Percentiles rank a stretch among this genome's conserved stretches.
These are phyloP conservation scores for Kuschelorhynchus macadamiae DNA, from an alignment of 2,888 invertebrate species.

Conservation along the genomic window DNA sequence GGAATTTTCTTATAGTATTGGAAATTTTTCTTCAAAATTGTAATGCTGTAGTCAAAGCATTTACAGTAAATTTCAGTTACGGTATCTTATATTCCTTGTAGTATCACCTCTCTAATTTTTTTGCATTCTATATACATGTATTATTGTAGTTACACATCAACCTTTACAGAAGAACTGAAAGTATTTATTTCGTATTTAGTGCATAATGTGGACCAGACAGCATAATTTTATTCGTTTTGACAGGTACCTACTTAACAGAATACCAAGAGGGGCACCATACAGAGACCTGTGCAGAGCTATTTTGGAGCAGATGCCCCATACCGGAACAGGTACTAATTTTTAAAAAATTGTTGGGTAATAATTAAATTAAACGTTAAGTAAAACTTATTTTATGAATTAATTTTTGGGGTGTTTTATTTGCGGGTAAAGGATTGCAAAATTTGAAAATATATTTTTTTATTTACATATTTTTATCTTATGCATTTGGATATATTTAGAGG, in stretches of 20 bases:
- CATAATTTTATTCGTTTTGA: conserved; percentile 37
- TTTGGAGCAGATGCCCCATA: conserved; percentile 82
- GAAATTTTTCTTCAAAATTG: too few species aligned
- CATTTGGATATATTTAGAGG: conserved; percentile 66
- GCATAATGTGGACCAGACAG: conserved; percentile 15
- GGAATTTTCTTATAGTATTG: too few species aligned
- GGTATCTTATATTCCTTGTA: too few species aligned
- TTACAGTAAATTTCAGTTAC: too few species aligned
- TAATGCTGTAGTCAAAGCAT: too few species aligned
- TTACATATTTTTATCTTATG: too few species aligned
- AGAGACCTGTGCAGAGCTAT: conserved; percentile 87
- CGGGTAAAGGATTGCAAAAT: too few species aligned
- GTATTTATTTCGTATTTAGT: conserved; percentile 15
- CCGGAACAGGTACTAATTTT: conserved; percentile 72
- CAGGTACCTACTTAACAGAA: conserved; percentile 75
- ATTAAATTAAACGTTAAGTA: not conserved
- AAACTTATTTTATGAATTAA: too few species aligned
- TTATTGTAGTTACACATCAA: conserved; percentile 2
- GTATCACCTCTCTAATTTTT: too few species aligned
- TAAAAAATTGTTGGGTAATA: not conserved
- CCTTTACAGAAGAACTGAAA: conserved; percentile 24
- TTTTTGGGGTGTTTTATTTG: too few species aligned
- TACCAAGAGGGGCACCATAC: conserved; percentile 83
- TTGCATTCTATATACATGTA: too few species aligned
- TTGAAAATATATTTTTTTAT: too few species aligned